These are phyloP conservation scores for Pedionomus torquatus DNA, from an alignment of 2,113 vertebrate species.

Conservation along the genomic window DNA sequence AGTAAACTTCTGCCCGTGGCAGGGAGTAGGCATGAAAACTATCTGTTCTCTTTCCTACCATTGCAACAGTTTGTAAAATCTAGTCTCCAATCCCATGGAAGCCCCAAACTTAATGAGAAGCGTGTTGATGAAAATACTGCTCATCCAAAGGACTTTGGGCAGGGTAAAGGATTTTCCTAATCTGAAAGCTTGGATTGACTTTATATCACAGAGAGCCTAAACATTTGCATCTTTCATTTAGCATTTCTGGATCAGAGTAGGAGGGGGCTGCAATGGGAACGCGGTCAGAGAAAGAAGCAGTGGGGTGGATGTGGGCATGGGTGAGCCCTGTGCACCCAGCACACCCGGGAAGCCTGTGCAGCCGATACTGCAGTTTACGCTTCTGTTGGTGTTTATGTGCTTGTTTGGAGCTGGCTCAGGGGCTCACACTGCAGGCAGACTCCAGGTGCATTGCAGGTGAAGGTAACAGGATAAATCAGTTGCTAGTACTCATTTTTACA, in stretches of 20 bases:
- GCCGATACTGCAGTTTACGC: background rate
- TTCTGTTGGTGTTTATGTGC: background rate
- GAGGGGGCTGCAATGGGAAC: background rate
- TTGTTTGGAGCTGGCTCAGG: background rate
- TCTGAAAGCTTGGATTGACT: background rate
- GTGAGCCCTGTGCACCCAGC: background rate
- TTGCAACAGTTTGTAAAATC: background rate
- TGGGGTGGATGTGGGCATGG: background rate
- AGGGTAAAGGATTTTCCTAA: background rate
- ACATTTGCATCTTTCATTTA: background rate
- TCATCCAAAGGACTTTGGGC: background rate
- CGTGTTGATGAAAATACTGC: background rate
- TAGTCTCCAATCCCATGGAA: background rate
- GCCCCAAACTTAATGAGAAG: background rate
- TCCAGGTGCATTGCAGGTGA: background rate
- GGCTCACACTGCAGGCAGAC: background rate
- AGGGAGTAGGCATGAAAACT: background rate
- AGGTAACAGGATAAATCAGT: background rate
- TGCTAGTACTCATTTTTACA: background rate
- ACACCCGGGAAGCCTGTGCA: background rate
- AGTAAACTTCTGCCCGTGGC: background rate
- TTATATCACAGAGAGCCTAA: background rate
- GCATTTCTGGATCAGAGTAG: background rate
- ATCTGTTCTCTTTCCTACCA: background rate
- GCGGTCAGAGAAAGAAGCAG: background rate